Conservation (phyloP, 2,797 vertebrate species). For the Onychomys arenicola region DNA sequence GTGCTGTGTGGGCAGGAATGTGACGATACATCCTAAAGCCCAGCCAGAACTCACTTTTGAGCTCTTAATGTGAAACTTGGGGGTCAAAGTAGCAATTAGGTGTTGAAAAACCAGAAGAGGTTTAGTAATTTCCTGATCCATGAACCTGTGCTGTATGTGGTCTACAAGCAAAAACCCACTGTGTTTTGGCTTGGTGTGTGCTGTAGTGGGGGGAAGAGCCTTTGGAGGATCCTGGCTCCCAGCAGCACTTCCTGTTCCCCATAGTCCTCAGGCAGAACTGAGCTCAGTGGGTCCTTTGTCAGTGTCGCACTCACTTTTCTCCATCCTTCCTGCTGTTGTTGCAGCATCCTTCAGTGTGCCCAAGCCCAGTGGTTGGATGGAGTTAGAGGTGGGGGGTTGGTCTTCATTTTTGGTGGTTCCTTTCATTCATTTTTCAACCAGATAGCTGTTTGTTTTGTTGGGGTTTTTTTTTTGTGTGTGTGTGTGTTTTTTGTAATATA, state of each 20-base stretch:
- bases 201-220: background rate
- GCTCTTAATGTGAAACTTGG: background rate
- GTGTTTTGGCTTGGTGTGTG: background rate
- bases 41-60: background rate
- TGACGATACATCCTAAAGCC: background rate
- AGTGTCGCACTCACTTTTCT: background rate
- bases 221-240: background rate
- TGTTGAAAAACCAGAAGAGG: background rate
- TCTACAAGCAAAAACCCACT: background rate
- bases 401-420: background rate
- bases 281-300: background rate
- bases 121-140: background rate
- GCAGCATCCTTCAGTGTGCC: no score
- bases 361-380: background rate
- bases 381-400: background rate
- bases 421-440: conserved; percentile 41
- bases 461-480: background rate
- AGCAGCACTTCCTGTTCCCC: background rate
- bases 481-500: background rate
- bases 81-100: background rate
- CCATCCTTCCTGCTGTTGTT: background rate
- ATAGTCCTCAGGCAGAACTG: background rate
- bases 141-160: background rate
- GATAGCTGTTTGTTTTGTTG: conserved; percentile 57
- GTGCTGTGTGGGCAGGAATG: background rate